These are phyloP conservation scores for Leucania comma DNA, from an alignment of 2,888 invertebrate genomes.

Conservation along the genomic window DNA sequence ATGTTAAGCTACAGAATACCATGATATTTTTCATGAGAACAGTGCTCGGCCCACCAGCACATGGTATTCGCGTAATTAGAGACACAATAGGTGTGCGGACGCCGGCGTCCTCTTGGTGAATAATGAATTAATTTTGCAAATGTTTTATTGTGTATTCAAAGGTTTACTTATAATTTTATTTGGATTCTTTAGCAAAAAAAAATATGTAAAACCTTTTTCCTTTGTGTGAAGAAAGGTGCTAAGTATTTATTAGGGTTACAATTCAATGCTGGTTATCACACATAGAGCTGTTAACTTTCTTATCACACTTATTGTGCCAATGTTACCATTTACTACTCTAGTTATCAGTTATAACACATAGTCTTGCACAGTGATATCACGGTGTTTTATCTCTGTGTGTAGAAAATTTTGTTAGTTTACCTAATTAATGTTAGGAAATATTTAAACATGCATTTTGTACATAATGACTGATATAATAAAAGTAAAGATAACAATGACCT, in stretches of 20 bases:
- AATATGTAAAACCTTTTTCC: background rate
- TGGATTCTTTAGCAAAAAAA: background rate
- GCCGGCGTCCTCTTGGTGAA: no score
- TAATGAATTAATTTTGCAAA: background rate
- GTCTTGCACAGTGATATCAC: constrained; percentile 31
- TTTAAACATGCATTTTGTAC: constrained; percentile 4
- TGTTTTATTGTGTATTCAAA: background rate
- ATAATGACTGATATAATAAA: constrained; percentile 1
- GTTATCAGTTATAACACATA: constrained; percentile 40
- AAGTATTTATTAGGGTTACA: background rate
- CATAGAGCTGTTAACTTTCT: constrained; percentile 63
- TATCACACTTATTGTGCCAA: constrained; percentile 73
- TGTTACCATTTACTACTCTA: constrained; percentile 65
- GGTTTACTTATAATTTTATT: background rate
- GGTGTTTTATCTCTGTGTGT: constrained; percentile 23
- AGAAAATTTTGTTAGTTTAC: constrained; percentile 24
- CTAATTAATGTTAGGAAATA: constrained; percentile 22
- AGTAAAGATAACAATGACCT: constrained; percentile 13
- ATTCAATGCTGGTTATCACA: constrained; percentile 10
- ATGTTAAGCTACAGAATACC: no score
- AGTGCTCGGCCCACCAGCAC: background rate
- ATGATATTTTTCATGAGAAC: background rate
- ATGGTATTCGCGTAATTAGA: no score
- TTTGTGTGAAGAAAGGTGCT: background rate
- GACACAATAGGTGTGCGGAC: no score